phyloP scores from a whole-genome alignment of 1,140 invertebrate genomes.

The Antheraea pernyi region DNA sequence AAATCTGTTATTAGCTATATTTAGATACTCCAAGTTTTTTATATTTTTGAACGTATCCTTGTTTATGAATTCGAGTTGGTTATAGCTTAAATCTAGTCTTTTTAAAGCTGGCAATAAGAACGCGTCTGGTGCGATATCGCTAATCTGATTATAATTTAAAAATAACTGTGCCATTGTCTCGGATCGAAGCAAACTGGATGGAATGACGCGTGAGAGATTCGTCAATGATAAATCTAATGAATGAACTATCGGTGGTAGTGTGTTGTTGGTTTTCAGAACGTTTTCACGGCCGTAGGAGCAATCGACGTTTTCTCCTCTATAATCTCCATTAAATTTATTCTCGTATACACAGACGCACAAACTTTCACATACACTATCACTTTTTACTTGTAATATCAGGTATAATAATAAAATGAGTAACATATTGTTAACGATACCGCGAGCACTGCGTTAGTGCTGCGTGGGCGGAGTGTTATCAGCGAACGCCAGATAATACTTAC shows the following conservation, averaged over 20 bases:
- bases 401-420: conserved; percentile 19
- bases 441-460: background rate
- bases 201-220: conserved; percentile 46
- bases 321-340: conserved; percentile 39
- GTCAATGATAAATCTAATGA: conserved; percentile 64
- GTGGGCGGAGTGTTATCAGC: conserved; percentile 32
- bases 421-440: conserved; percentile 14
- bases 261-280: conserved; percentile 36
- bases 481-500: conserved; percentile 19
- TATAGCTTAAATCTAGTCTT: conserved; percentile 78
- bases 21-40: conserved; percentile 74
- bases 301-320: conserved; percentile 46
- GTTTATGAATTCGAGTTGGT: conserved; percentile 69
- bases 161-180: conserved; percentile 42
- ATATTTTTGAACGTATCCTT: conserved; percentile 68
- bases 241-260: conserved; percentile 43
- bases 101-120: conserved; percentile 66
- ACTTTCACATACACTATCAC: conserved; percentile 48
- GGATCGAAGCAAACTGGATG: conserved; percentile 41
- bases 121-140: conserved; percentile 51
- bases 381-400: conserved; percentile 33
- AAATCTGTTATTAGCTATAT: conserved; percentile 78
- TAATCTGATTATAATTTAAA: conserved; percentile 68
- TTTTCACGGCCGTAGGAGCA: conserved; percentile 50
- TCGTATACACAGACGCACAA: conserved; percentile 48